phyloP scores from a whole-genome alignment of 2,797 vertebrate genomes.

The Serranus cabrilla region DNA sequence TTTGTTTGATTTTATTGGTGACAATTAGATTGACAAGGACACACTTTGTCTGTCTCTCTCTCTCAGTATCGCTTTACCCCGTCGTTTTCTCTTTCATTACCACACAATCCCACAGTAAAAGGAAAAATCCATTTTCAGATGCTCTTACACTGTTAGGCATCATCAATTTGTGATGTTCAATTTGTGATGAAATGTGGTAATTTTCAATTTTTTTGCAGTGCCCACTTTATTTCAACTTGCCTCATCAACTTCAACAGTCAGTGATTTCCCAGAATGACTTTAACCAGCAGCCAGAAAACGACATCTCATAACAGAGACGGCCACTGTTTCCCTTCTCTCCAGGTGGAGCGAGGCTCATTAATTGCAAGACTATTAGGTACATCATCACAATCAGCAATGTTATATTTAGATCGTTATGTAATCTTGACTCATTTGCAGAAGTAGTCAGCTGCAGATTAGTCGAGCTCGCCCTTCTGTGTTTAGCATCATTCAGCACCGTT shows the following conservation, averaged over 20 bases:
- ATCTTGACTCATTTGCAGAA: slow-evolving; percentile 22
- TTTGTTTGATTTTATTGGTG: slow-evolving; percentile 37
- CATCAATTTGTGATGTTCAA: slow-evolving; percentile 38
- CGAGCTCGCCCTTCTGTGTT: slow-evolving; percentile 7
- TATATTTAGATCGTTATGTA: slow-evolving; percentile 38
- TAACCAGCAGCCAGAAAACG: slow-evolving; percentile 40
- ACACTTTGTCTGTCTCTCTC: slow-evolving; percentile 16
- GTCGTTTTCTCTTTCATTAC: slow-evolving; percentile 12
- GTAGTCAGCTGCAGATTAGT: slow-evolving; percentile 2
- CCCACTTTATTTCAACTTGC: slow-evolving; percentile 49
- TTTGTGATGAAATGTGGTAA: slow-evolving; percentile 41
- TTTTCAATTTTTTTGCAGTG: slow-evolving; percentile 30
- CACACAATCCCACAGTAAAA: background rate
- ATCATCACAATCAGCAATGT: slow-evolving; percentile 48
- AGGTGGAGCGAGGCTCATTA: slow-evolving; percentile 48
- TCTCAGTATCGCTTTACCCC: background rate
- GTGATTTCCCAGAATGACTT: slow-evolving; percentile 57
- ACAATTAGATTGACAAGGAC: slow-evolving; percentile 25
- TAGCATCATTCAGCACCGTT: slow-evolving; percentile 7
- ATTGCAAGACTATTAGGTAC: slow-evolving; percentile 29
- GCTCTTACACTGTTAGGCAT: slow-evolving; percentile 29
- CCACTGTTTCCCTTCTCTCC: slow-evolving; percentile 26
- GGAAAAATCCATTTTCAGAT: slow-evolving; percentile 14
- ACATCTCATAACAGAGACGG: slow-evolving; percentile 28
- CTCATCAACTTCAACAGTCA: slow-evolving; percentile 53